Evolutionary conservation across 2,113 vertebrate genomes (phyloP).

Genomic region (Sebastes fasciatus): DNA sequence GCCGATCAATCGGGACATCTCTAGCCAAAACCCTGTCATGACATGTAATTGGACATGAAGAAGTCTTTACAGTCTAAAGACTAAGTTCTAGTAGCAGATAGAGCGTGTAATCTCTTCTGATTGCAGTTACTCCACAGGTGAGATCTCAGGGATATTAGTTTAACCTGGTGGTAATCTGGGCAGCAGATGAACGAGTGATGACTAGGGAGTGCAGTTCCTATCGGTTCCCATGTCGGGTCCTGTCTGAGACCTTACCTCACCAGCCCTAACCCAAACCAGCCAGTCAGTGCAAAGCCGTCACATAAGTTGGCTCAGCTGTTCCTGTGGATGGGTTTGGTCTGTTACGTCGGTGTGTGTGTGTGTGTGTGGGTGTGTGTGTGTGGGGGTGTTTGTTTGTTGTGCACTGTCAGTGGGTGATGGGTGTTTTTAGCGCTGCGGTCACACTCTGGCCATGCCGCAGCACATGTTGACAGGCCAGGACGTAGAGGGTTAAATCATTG

Average conservation of each 20-base stretch:
- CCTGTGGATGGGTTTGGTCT: slow-evolving; percentile 70
- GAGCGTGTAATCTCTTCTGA: background rate
- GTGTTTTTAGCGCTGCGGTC: slow-evolving; percentile 11
- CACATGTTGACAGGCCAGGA: slow-evolving; percentile 77
- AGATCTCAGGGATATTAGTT: background rate
- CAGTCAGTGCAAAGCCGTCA: slow-evolving; percentile 31
- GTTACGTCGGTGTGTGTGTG: background rate
- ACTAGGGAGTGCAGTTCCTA: background rate
- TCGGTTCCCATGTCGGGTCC: too few relatives aligned
- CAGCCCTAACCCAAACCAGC: slow-evolving; percentile 61
- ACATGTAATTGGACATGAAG: background rate
- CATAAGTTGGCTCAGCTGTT: slow-evolving; percentile 24
- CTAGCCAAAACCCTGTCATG: background rate
- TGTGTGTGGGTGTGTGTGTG: background rate
- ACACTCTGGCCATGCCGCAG: slow-evolving; percentile 27
- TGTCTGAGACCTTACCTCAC: slow-evolving; percentile 53
- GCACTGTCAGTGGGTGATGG: background rate
- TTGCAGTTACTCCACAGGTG: background rate
- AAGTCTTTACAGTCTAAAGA: too few relatives aligned
- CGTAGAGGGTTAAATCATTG: slow-evolving; percentile 84
- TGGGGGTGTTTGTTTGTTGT: slow-evolving; percentile 1
- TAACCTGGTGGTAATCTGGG: background rate
- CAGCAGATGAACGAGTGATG: background rate
- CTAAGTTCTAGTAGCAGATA: background rate
- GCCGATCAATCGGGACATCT: too few relatives aligned